These are phyloP conservation scores for Melanerpes formicivorus DNA, from an alignment of 2,113 vertebrate genomes.

Conservation along the genomic window DNA sequence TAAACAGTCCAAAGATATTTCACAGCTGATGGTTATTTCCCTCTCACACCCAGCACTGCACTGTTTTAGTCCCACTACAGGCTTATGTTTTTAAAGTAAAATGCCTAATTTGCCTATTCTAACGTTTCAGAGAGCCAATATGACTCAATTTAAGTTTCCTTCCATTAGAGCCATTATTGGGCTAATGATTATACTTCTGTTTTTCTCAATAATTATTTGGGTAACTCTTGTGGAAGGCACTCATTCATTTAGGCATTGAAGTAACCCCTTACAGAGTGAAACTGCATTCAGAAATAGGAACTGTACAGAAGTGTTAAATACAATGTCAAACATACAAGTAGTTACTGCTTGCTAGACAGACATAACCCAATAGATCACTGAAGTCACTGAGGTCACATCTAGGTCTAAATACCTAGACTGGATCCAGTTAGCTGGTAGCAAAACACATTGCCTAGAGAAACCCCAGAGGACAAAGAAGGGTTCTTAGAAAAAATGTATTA, in stretches of 20 bases:
- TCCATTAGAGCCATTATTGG: neutral
- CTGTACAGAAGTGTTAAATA: neutral
- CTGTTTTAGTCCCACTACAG: slow-evolving; percentile 18
- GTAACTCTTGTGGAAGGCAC: neutral
- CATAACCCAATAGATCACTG: neutral
- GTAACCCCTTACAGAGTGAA: neutral
- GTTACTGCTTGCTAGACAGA: neutral
- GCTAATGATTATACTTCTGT: neutral
- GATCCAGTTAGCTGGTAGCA: neutral
- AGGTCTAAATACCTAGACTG: neutral
- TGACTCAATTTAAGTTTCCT: neutral
- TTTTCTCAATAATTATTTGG: neutral
- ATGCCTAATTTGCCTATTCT: neutral
- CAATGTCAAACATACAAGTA: neutral
- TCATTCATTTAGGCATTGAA: neutral
- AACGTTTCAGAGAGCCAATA: neutral
- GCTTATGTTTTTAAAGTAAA: neutral
- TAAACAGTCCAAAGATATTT: slow-evolving; percentile 65
- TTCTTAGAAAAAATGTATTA: neutral
- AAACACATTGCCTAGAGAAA: neutral
- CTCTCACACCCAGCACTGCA: neutral
- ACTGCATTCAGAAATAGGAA: neutral
- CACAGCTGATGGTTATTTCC: slow-evolving; percentile 55
- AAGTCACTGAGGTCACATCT: neutral
- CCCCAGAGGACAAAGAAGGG: neutral